These are phyloP conservation scores for Orussus abietinus DNA, from an alignment of 1,140 invertebrate species.

Conservation along the genomic window DNA sequence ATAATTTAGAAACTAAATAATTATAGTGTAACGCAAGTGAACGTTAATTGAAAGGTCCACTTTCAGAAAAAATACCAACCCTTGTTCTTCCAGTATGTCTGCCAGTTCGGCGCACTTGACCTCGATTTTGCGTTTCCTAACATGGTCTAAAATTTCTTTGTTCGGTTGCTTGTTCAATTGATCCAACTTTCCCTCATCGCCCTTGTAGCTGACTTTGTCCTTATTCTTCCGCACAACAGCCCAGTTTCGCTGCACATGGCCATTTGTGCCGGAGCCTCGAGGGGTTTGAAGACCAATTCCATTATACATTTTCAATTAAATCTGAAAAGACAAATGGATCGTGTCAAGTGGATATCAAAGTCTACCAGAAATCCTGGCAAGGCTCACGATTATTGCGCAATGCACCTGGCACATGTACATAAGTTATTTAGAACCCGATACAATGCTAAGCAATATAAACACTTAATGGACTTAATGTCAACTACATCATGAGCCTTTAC, in stretches of 20 bases:
- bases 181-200: conserved; percentile 88
- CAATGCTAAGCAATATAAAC: too few relatives aligned
- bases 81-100: conserved; percentile 90
- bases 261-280: conserved; percentile 96
- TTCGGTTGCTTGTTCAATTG: conserved; percentile 87
- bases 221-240: conserved; percentile 82
- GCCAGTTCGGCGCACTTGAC: conserved; percentile 94
- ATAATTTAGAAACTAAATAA: too few relatives aligned
- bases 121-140: conserved; percentile 92
- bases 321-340: too few relatives aligned
- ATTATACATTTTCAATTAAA: conserved; percentile 96
- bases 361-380: too few relatives aligned
- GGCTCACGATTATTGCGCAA: too few relatives aligned
- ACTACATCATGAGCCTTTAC: too few relatives aligned
- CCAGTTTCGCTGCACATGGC: conserved; percentile 95
- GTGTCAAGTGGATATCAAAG: too few relatives aligned
- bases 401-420: too few relatives aligned
- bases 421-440: too few relatives aligned
- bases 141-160: conserved; percentile 92
- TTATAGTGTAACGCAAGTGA: too few relatives aligned
- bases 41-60: too few relatives aligned
- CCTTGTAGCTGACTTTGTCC: conserved; percentile 84
- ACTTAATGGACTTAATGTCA: too few relatives aligned
- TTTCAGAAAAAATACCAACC: conserved; percentile 80
- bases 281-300: conserved; percentile 95